A percentile compares a stretch with the other conserved stretches of the same genome.
phyloP scores from a whole-genome alignment of 2,113 vertebrate genomes.

The Mohoua ochrocephala region DNA sequence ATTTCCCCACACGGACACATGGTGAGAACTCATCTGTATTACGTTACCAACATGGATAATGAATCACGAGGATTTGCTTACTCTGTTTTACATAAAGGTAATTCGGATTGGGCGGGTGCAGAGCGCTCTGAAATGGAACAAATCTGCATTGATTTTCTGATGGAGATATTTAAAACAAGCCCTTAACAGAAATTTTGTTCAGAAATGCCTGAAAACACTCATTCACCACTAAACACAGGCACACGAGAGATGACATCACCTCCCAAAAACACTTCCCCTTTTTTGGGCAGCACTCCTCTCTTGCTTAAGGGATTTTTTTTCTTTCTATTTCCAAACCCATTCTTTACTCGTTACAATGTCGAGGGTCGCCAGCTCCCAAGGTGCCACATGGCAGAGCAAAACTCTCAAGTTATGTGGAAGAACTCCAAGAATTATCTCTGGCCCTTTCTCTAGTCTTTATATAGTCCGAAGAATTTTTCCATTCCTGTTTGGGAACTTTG shows the following conservation, averaged over 20 bases:
- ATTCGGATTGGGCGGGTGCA: background rate
- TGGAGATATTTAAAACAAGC: background rate
- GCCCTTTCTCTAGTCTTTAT: slow-evolving; percentile 10
- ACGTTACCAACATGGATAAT: background rate
- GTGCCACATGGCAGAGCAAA: background rate
- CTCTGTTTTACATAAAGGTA: background rate
- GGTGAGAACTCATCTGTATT: background rate
- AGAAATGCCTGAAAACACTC: background rate
- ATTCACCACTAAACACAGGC: background rate
- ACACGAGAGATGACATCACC: background rate
- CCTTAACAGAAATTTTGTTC: background rate
- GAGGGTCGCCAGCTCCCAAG: background rate
- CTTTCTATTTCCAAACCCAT: background rate
- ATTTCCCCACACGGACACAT: background rate
- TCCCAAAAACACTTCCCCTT: background rate
- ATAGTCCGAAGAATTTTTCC: slow-evolving; percentile 53
- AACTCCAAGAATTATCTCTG: slow-evolving; percentile 40
- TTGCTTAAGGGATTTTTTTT: background rate
- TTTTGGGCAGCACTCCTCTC: background rate
- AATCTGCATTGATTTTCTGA: background rate
- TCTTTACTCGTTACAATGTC: background rate
- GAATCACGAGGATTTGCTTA: background rate
- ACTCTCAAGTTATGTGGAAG: background rate
- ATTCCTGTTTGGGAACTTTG: slow-evolving; percentile 29
- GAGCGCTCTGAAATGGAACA: background rate